Evolutionary conservation across 1,140 invertebrate species (phyloP), one percentile per base, ranked within the genome.

Genomic region (Camponotus pennsylvanicus): DNA sequence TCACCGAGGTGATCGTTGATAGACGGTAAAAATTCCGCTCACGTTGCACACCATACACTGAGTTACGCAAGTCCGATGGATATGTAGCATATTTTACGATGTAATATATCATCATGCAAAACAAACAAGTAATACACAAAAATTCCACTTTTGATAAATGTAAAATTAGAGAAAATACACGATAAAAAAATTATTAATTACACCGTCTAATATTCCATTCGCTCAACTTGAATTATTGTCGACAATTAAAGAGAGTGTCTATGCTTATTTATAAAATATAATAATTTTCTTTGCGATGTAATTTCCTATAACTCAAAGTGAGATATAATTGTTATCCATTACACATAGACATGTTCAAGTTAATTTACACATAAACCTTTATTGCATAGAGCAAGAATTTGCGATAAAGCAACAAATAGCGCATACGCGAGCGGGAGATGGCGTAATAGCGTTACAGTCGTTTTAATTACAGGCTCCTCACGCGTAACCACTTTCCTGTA

Each of bases 401-500:
- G 69, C 18, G 55, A 66, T 40, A 5, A 3, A 52, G 49, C 15
- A 42, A 21, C 64, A 80, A 80, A 79, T 64, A 49, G 52, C 15
- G 76, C 63, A n/a, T 40, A 27, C 27, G 27, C 27, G 37, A 6
- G 6, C 37, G 37, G n/a, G 52, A 82, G 37, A 18, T 67, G 52
- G 55, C 13, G 69, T 27, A 63, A 18, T 66, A 69, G 76, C 61
- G 79, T 73, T 52, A 78, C 87, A 66, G 75, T 86, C 86, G 84
- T 76, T 57, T 90, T 90, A 90, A 89, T 90, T 90, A 83, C 84
- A 86, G 67, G 59, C 75, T 64, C 78, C 86, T 86, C 42, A 71
- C 73, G 78, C 79, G 71, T 79, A 91, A 88, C 87, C 90, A 91
- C 89, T 91, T 91, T 89, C 86, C 88, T 88, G 78, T 55, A 85